Conservation (phyloP, 2,113 vertebrate species). For the Isurus oxyrinchus region DNA sequence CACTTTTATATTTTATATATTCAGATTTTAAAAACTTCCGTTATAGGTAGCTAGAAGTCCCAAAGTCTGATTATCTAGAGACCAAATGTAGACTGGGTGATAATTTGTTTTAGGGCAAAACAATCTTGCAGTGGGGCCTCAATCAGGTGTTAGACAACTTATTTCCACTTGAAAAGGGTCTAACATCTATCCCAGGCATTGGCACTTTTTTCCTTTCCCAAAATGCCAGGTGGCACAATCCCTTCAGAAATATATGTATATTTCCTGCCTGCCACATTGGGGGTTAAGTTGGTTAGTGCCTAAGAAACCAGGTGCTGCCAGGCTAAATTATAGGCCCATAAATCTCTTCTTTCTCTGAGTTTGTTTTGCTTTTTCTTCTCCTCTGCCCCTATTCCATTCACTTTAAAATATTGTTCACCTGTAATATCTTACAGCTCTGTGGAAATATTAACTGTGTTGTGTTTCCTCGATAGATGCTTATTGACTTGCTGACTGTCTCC, state of each 20-base stretch:
- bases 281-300: background rate
- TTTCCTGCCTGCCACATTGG: background rate
- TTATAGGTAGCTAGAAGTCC: background rate
- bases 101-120: background rate
- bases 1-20: too few species aligned
- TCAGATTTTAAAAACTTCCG: background rate
- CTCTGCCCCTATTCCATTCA: background rate
- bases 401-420: slow-evolving; percentile 4
- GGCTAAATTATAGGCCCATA: background rate
- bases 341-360: background rate
- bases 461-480: background rate
- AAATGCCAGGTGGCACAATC: background rate
- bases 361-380: background rate
- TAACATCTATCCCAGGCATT: background rate
- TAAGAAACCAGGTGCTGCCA: background rate
- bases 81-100: background rate
- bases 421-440: background rate
- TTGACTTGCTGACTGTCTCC: background rate
- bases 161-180: background rate
- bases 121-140: background rate
- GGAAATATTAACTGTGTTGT: background rate
- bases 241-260: background rate
- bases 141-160: background rate
- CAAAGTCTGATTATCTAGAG: background rate
- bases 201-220: background rate